Percentiles rank a stretch among this genome's conserved stretches.
Conservation (phyloP, 2,113 vertebrate species). For the Sylvicapra grimmia region DNA sequence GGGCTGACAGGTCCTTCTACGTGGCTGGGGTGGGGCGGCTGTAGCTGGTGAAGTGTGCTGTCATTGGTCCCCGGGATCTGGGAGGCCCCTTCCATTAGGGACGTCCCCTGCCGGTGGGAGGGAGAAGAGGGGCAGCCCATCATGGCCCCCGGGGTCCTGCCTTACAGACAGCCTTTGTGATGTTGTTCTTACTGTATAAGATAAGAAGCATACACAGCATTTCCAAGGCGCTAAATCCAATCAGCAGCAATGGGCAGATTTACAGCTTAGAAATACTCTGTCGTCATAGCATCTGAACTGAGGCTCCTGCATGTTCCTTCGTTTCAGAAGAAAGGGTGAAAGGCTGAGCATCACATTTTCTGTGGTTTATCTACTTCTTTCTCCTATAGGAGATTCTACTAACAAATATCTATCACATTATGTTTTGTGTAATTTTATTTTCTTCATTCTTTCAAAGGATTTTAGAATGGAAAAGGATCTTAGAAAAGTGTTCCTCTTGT, state of each 20-base stretch:
- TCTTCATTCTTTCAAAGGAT: neutral
- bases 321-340: conserved; percentile 16
- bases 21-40: too few species aligned
- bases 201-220: neutral
- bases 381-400: neutral
- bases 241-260: neutral
- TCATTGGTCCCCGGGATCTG: too few species aligned
- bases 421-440: conserved; percentile 1
- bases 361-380: neutral
- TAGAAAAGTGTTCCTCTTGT: neutral
- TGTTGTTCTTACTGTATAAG: neutral
- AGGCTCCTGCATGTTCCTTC: neutral
- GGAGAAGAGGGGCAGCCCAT: too few species aligned
- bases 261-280: neutral
- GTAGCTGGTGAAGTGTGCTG: too few species aligned
- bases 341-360: neutral
- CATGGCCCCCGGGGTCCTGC: too few species aligned
- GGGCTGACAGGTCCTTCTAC: too few species aligned
- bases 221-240: neutral
- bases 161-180: neutral
- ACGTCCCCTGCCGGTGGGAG: too few species aligned
- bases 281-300: neutral
- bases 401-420: neutral
- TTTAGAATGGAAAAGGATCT: neutral
- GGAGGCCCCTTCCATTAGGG: too few species aligned